Evolutionary conservation across 2,797 vertebrate species (phyloP).

Genomic region (Lemur catta): DNA sequence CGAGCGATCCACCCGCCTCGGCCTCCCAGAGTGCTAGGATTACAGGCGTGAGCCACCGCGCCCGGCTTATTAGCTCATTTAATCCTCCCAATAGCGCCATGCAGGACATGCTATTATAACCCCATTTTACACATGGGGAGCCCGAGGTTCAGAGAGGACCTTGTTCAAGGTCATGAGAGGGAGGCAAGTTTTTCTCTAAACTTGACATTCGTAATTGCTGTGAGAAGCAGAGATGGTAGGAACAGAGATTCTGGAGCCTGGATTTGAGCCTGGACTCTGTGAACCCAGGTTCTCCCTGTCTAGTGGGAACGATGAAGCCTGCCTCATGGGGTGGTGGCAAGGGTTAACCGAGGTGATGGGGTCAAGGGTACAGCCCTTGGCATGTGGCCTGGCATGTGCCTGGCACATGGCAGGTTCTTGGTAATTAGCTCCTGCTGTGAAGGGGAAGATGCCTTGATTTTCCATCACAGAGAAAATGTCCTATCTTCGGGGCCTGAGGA

Average conservation of each 20-base stretch:
- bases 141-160: neutral
- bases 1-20: too few relatives aligned
- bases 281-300: neutral
- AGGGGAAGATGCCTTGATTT: neutral
- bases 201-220: accelerated
- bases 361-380: neutral
- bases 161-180: neutral
- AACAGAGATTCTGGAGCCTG: neutral
- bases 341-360: neutral
- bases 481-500: neutral
- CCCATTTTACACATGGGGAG: neutral
- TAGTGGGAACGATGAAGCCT: neutral
- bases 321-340: neutral
- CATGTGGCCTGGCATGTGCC: neutral
- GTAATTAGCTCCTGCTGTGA: neutral
- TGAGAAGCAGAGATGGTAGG: neutral
- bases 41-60: too few relatives aligned
- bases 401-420: neutral
- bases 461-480: neutral
- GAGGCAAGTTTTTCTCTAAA: neutral
- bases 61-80: neutral
- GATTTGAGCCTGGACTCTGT: neutral
- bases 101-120: neutral
- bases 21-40: too few relatives aligned
- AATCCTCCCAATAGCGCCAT: neutral